A percentile compares a stretch with the other conserved stretches of the same genome.
phyloP scores from a whole-genome alignment of 2,113 vertebrate species.

The Haplotaxodon microlepis region DNA sequence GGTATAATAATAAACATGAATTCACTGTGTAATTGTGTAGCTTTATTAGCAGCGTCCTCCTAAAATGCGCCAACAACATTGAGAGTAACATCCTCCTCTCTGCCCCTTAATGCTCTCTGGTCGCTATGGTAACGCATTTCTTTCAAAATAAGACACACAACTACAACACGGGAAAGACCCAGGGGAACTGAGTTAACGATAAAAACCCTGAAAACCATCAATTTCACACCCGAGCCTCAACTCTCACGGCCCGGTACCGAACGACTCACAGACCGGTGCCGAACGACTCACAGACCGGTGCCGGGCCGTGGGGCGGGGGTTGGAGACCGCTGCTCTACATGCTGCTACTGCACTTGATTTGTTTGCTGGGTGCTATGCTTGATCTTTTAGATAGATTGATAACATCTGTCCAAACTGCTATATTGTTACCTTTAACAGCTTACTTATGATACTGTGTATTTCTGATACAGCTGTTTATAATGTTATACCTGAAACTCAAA shows the following conservation, averaged over 20 bases:
- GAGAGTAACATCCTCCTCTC: background rate
- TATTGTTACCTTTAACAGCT: background rate
- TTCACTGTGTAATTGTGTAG: background rate
- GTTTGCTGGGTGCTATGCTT: background rate
- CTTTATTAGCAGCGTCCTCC: background rate
- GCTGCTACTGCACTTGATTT: background rate
- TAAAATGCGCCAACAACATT: background rate
- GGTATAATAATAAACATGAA: background rate
- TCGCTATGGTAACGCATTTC: background rate
- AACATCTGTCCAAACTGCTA: background rate
- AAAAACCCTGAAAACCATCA: background rate
- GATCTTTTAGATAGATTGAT: background rate
- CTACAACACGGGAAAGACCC: background rate
- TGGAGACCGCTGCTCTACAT: fast-evolving
- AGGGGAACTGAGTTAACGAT: fast-evolving
- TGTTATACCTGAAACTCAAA: background rate
- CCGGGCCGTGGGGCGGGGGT: fast-evolving
- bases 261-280: background rate
- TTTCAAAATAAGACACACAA: background rate
- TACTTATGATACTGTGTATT: background rate
- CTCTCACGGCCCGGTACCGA: background rate
- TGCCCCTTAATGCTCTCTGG: background rate
- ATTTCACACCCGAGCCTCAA: background rate
- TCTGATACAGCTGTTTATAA: background rate
- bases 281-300: background rate